Evolutionary conservation across 2,888 invertebrate genomes (phyloP).

Genomic region (Trypoxylon attenuatum): DNA sequence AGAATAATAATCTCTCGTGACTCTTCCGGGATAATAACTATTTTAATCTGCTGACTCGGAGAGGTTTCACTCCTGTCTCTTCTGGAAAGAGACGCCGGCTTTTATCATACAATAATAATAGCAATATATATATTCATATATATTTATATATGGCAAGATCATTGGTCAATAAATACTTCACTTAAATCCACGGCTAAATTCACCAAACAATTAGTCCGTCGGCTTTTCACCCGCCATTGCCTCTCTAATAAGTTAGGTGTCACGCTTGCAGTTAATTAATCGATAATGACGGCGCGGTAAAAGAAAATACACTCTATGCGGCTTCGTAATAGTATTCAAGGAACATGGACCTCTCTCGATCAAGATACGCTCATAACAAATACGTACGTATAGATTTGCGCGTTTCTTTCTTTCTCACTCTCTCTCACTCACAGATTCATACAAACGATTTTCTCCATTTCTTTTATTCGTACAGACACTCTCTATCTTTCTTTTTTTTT

Average conservation of each 20-base stretch:
- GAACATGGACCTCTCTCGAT: slow-evolving; percentile 34
- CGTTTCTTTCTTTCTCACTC: slow-evolving; percentile 6
- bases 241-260: slow-evolving; percentile 29
- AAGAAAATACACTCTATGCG: slow-evolving; percentile 25
- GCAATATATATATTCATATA: slow-evolving; percentile 40
- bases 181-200: slow-evolving; percentile 55
- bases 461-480: too few species aligned
- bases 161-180: slow-evolving; percentile 70
- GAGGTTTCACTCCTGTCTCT: slow-evolving; percentile 44
- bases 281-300: not conserved
- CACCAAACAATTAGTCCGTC: slow-evolving; percentile 46
- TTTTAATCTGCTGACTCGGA: slow-evolving; percentile 54
- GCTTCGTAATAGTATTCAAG: slow-evolving; percentile 38
- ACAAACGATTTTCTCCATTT: slow-evolving; percentile 1
- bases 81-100: slow-evolving; percentile 34
- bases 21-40: slow-evolving; percentile 50
- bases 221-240: slow-evolving; percentile 14
- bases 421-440: slow-evolving; percentile 1
- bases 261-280: slow-evolving; percentile 14
- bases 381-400: too few species aligned
- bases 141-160: slow-evolving; percentile 65
- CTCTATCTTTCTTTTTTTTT: too few species aligned
- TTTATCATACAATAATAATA: slow-evolving; percentile 63
- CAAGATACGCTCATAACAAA: too few species aligned
- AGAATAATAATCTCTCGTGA: slow-evolving; percentile 52